Percentiles rank a stretch among this genome's conserved stretches.
phyloP scores from a whole-genome alignment of 2,113 vertebrate species.

The Nyctereutes procyonoides region DNA sequence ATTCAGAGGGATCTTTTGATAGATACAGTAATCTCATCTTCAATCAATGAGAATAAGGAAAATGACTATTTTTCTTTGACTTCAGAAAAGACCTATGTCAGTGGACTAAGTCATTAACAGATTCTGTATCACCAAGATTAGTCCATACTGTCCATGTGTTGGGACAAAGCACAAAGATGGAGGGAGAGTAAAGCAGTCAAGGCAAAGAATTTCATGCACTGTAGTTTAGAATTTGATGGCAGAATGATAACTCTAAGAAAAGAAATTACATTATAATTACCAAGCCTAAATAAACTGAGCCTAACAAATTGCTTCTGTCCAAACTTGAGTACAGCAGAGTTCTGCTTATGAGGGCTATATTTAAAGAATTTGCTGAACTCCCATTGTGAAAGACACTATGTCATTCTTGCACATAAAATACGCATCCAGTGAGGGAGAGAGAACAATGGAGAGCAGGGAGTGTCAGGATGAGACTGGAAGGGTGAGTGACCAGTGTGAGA shows the following conservation, averaged over 20 bases:
- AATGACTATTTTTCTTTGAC: conserved; percentile 58
- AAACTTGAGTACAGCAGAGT: background rate
- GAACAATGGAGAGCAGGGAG: background rate
- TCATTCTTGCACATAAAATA: background rate
- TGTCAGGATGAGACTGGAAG: background rate
- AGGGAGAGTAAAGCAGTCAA: background rate
- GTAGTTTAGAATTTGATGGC: background rate
- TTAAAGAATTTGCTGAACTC: conserved; percentile 7
- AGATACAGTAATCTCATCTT: conserved; percentile 13
- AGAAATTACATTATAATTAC: background rate
- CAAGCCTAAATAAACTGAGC: background rate
- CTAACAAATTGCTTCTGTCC: background rate
- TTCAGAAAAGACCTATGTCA: conserved; percentile 63
- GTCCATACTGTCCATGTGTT: background rate
- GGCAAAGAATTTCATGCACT: background rate
- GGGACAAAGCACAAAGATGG: background rate
- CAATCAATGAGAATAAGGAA: conserved; percentile 54
- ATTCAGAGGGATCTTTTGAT: conserved; percentile 49
- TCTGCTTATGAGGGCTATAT: background rate
- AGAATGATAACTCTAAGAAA: conserved; percentile 20
- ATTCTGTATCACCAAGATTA: conserved; percentile 18
- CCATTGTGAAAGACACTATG: background rate
- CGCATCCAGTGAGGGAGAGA: background rate
- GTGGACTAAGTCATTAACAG: conserved; percentile 57
- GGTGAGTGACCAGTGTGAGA: background rate